Conservation (phyloP, 2,888 invertebrate species). For the Lathronympha strigana region DNA sequence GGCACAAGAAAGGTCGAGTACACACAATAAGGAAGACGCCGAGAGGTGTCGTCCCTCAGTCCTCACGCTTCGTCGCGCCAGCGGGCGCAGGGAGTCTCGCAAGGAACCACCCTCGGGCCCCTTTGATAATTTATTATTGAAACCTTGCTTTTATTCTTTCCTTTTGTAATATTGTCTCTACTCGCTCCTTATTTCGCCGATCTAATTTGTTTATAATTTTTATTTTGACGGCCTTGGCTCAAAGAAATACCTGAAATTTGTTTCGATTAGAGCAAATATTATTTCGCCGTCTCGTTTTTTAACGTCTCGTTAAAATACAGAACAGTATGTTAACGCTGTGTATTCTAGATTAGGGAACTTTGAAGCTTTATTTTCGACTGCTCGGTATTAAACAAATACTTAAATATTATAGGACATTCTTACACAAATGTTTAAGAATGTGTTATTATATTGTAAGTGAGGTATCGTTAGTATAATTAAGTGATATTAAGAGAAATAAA, state of each 20-base stretch:
- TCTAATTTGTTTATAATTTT: conserved; percentile 65
- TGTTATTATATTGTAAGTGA: too few species aligned
- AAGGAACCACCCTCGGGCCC: conserved; percentile 52
- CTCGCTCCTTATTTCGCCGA: conserved; percentile 66
- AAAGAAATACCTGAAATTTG: background rate
- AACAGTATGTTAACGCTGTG: background rate
- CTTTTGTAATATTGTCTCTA: conserved; percentile 74
- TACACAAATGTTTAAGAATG: too few species aligned
- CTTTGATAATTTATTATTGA: conserved; percentile 80
- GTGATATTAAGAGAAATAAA: too few species aligned
- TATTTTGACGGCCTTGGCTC: conserved; percentile 45
- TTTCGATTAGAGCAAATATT: conserved; percentile 7
- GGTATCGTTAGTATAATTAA: too few species aligned
- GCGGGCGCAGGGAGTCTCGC: conserved; percentile 42
- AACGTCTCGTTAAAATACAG: background rate
- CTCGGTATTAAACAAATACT: too few species aligned
- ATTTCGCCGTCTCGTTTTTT: background rate
- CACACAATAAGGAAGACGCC: conserved; percentile 71
- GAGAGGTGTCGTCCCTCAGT: conserved; percentile 69
- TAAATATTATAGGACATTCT: too few species aligned
- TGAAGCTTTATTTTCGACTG: background rate
- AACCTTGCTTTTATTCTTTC: conserved; percentile 71
- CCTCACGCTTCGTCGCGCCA: conserved; percentile 57
- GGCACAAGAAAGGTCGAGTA: conserved; percentile 59
- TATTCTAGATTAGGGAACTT: background rate